phyloP scores from a whole-genome alignment of 2,797 vertebrate genomes.

The Mus spretus region DNA sequence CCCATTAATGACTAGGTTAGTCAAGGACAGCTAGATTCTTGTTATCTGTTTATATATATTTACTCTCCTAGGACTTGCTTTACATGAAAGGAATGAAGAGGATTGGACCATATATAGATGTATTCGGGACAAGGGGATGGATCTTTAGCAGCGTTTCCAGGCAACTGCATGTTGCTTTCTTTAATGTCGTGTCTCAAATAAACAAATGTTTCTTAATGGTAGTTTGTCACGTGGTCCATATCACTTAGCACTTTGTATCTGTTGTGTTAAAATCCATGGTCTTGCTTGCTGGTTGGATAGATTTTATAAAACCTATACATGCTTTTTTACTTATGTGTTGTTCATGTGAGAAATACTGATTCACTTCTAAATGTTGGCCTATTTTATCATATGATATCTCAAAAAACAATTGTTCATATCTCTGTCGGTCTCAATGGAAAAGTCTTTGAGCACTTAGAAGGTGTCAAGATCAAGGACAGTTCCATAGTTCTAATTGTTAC shows the following conservation, averaged over 20 bases:
- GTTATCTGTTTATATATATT: not conserved
- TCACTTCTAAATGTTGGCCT: constrained; percentile 23
- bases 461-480: not conserved
- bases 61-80: constrained; percentile 19
- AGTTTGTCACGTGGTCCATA: not conserved
- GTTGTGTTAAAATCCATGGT: constrained; percentile 10
- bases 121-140: not conserved
- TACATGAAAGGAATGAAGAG: constrained; percentile 39
- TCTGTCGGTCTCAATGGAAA: not conserved
- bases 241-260: not conserved
- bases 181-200: constrained; percentile 1
- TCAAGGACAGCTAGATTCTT: constrained; percentile 38
- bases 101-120: not conserved
- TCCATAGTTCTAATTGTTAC: constrained; percentile 53
- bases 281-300: constrained; percentile 9
- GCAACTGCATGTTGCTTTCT: not conserved
- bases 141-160: constrained; percentile 50
- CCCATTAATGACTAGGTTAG: not conserved
- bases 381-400: constrained; percentile 12
- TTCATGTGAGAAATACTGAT: constrained; percentile 36
- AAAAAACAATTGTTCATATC: constrained; percentile 10
- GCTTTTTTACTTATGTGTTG: not conserved
- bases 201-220: constrained; percentile 24
- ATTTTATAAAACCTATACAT: constrained; percentile 7
- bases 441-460: not conserved